Percentiles rank a stretch among this genome's conserved stretches.
Conservation (phyloP, 2,797 vertebrate genomes). For the Pachyuromys duprasi region DNA sequence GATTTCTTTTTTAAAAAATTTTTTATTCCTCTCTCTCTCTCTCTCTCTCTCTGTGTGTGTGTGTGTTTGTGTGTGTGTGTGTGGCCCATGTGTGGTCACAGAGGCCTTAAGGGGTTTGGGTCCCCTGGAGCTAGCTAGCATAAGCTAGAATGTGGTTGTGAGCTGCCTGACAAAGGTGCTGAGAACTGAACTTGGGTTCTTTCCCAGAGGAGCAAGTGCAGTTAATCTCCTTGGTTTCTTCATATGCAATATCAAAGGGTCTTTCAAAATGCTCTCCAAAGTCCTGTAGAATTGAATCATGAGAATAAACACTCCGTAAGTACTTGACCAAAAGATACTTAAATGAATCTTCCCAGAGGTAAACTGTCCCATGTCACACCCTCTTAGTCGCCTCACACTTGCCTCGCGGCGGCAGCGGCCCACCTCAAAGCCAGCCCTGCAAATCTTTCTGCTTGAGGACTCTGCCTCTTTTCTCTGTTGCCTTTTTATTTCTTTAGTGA, state of each 20-base stretch:
- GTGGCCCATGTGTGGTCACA: not conserved
- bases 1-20: not conserved
- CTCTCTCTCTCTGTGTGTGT: not conserved
- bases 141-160: not conserved
- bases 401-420: not conserved
- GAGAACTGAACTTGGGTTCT: not conserved
- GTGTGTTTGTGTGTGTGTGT: not conserved
- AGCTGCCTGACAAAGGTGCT: not conserved
- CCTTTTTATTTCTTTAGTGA: not conserved
- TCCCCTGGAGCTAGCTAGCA: not conserved
- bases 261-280: conserved; percentile 51
- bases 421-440: not conserved
- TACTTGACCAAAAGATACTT: not conserved
- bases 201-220: not conserved
- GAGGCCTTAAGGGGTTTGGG: too few species aligned
- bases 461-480: not conserved
- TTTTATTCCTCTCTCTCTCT: not conserved
- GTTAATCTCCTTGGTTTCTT: not conserved
- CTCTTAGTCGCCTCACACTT: not conserved
- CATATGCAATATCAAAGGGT: not conserved
- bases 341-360: not conserved
- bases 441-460: not conserved
- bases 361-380: not conserved
- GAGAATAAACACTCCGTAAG: not conserved
- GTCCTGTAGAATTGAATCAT: not conserved